A percentile compares a stretch with the other conserved stretches of the same genome.
These are phyloP conservation scores for Aethes cnicana DNA, from an alignment of 2,888 invertebrate species.

Conservation along the genomic window DNA sequence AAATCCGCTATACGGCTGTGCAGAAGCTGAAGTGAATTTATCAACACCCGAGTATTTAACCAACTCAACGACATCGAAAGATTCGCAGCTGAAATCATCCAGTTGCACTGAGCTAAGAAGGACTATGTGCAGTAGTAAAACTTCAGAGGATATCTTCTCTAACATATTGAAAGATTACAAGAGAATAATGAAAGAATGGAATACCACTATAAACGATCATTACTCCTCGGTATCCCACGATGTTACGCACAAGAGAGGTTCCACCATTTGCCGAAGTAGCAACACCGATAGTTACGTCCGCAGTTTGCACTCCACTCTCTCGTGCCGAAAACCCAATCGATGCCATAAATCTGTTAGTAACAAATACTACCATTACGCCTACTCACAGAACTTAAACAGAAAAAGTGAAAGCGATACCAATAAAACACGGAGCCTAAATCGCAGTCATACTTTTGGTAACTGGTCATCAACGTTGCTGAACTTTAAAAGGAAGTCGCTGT, in stretches of 20 bases:
- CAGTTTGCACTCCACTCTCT: constrained; percentile 66
- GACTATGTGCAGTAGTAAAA: constrained; percentile 58
- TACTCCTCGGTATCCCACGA: constrained; percentile 57
- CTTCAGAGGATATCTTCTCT: constrained; percentile 53
- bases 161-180: constrained; percentile 72
- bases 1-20: constrained; percentile 71
- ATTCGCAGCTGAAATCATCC: constrained; percentile 68
- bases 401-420: constrained; percentile 43
- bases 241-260: constrained; percentile 49
- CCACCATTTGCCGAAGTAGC: constrained; percentile 52
- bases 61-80: constrained; percentile 57
- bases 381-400: constrained; percentile 48
- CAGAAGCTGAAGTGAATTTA: constrained; percentile 57
- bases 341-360: constrained; percentile 50
- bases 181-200: constrained; percentile 78
- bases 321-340: constrained; percentile 58
- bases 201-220: constrained; percentile 68
- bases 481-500: constrained; percentile 59
- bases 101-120: constrained; percentile 71
- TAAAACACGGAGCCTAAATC: constrained; percentile 59
- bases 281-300: constrained; percentile 62
- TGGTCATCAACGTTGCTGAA: constrained; percentile 62
- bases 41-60: constrained; percentile 57
- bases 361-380: constrained; percentile 59
- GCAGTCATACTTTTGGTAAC: constrained; percentile 55